phyloP scores from a whole-genome alignment of 2,113 vertebrate genomes.

The Channa argus region DNA sequence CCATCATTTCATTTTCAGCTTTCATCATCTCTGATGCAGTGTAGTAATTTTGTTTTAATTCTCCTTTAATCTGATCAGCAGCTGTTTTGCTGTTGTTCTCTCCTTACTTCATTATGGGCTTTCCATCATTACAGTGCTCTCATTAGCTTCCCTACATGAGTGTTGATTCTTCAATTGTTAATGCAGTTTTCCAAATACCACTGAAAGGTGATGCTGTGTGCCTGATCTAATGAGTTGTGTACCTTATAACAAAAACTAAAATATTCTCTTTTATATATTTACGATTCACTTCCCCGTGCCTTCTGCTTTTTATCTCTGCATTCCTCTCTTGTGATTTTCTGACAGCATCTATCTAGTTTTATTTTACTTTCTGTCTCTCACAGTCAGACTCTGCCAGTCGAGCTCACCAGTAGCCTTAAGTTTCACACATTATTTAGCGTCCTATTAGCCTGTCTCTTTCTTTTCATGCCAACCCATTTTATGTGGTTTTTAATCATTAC shows the following conservation, averaged over 20 bases:
- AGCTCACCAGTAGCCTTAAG: conserved; percentile 31
- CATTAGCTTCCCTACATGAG: conserved; percentile 24
- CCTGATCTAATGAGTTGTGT: conserved; percentile 23
- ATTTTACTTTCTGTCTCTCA: conserved; percentile 44
- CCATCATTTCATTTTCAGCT: conserved; percentile 46
- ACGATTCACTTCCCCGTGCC: background rate
- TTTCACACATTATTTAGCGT: conserved; percentile 56
- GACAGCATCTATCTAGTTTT: conserved; percentile 50
- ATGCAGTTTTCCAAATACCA: conserved; percentile 21
- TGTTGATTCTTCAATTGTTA: conserved; percentile 36
- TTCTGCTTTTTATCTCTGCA: conserved; percentile 17
- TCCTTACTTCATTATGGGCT: conserved; percentile 44
- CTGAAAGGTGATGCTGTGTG: conserved; percentile 5
- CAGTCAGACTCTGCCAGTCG: conserved; percentile 16
- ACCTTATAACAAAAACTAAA: conserved; percentile 19
- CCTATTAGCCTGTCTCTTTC: conserved; percentile 33
- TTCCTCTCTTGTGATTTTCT: conserved; percentile 33
- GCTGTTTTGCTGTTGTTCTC: conserved; percentile 55
- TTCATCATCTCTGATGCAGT: conserved; percentile 51
- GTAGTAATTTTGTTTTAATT: conserved; percentile 64
- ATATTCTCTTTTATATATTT: conserved; percentile 39
- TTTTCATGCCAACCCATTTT: conserved; percentile 38
- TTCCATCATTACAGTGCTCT: conserved; percentile 39
- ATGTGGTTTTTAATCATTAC: conserved; percentile 57
- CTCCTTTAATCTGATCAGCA: conserved; percentile 67